Percentiles rank a stretch among this genome's conserved stretches.
Evolutionary conservation across 2,888 invertebrate genomes (phyloP).

Genomic region (Amphimallon solstitiale): DNA sequence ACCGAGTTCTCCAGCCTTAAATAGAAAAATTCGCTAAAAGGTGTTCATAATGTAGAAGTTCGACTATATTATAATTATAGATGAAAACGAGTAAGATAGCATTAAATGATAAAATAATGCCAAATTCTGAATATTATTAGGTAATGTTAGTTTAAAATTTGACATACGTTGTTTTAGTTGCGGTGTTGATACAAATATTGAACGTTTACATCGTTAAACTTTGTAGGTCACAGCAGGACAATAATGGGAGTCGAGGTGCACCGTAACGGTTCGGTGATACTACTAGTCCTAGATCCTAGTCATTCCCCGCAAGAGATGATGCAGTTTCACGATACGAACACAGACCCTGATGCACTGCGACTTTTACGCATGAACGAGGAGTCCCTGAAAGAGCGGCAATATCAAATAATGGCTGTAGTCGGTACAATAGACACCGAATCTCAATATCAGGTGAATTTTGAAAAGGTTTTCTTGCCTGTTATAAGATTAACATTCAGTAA

Average conservation of each 20-base stretch:
- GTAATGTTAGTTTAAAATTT: no score
- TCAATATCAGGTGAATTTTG: constrained; percentile 86
- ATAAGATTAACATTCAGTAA: constrained; percentile 10
- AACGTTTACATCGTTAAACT: not conserved
- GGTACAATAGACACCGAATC: constrained; percentile 77
- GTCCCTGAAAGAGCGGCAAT: constrained; percentile 85
- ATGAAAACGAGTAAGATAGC: no score
- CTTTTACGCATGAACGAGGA: constrained; percentile 78
- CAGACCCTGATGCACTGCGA: constrained; percentile 70
- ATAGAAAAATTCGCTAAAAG: no score
- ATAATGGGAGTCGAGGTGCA: constrained; percentile 88
- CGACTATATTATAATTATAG: no score
- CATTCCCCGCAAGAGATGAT: constrained; percentile 84
- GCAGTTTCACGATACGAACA: constrained; percentile 69
- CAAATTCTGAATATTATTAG: no score
- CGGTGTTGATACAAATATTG: not conserved
- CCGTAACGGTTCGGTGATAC: constrained; percentile 70
- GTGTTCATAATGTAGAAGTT: no score
- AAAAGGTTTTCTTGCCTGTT: not conserved
- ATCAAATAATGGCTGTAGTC: constrained; percentile 84
- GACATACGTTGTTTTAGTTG: not conserved
- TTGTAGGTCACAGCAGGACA: constrained; percentile 89
- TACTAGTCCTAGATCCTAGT: constrained; percentile 87
- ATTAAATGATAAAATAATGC: no score
- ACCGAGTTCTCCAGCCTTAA: no score